Evolutionary conservation across 2,888 invertebrate species (phyloP).

Genomic region (Hemicrepidius hirtus): DNA sequence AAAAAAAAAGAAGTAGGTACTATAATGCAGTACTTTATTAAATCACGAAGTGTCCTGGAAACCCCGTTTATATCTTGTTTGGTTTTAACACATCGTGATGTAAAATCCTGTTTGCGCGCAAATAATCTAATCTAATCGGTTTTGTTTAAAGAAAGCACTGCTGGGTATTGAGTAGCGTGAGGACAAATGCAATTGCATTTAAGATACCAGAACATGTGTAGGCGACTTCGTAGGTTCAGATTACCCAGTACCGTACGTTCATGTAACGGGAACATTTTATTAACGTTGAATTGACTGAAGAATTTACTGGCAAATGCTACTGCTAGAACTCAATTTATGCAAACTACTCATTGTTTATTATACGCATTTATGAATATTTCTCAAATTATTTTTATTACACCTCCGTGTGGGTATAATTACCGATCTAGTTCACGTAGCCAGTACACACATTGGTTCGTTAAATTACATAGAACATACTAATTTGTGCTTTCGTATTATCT

Average conservation of each 20-base stretch:
- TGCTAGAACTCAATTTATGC: conserved; percentile 25
- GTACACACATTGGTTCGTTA: background rate
- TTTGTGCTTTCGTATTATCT: conserved; percentile 10
- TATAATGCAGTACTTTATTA: background rate
- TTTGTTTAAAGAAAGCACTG: conserved; percentile 12
- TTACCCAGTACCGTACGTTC: conserved; percentile 38
- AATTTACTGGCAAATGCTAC: conserved; percentile 28
- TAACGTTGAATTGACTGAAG: conserved; percentile 28
- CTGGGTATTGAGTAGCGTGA: background rate
- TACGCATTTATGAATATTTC: conserved; percentile 25
- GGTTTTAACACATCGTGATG: conserved; percentile 8
- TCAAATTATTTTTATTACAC: conserved; percentile 35
- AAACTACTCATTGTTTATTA: conserved; percentile 32
- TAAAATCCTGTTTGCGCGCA: background rate
- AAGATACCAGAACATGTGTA: conserved; percentile 36
- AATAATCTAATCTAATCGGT: conserved; percentile 26
- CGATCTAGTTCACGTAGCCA: conserved; percentile 18
- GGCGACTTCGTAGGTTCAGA: conserved; percentile 38
- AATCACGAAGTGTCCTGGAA: conserved; percentile 12
- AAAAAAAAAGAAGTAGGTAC: background rate
- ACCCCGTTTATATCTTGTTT: conserved; percentile 9
- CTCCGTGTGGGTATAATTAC: background rate
- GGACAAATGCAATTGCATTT: conserved; percentile 27
- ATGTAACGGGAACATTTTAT: conserved; percentile 39
- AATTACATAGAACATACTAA: conserved; percentile 22